Evolutionary conservation across 2,113 vertebrate genomes (phyloP), one percentile per base, ranked within the genome.

Genomic region (Cacatua alba): DNA sequence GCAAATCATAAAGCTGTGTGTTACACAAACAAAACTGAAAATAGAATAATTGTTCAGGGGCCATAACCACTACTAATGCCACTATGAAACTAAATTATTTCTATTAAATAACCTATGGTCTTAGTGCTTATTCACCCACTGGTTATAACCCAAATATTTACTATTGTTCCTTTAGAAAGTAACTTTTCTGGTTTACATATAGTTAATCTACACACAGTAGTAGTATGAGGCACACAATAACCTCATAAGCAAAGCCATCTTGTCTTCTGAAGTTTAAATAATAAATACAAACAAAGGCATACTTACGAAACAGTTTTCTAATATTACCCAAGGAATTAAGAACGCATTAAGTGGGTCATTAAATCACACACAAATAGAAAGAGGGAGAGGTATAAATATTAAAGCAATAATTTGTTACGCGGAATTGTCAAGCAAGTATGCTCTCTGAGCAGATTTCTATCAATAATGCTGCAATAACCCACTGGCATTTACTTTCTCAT

Each of bases 251-350:
- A 92, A 67, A 82, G 12, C 1, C 26, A 41, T 75, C 18, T 53
- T 91, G 39, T 92, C 29, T 39, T 26, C 43, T 63, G 62, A 49
- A 92, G 26, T 85, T 96, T 90, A 93, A 97, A 91, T 62, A 86
- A 16, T 48, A 80, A 79, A 33, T 79, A 78, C 44, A 75, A 97
- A 92, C 14, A 64, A 63, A 90, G 7, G 4, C 24, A 82, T 80
- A 82, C 46, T 92, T 95, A 71, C 80, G n/a, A 90, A 96, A 94
- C 23, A 93, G 23, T 90, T 92, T 95, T 97, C 25, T 90, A 95
- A 17, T 89, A 95, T 88, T 85, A 94, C n/a, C 35, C 75, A 71
- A 92, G 85, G 84, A 94, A 91, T 94, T 92, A 94, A 11, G 53
- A 94, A 78, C 48, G 65, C 81, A 29, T 86, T 93, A 95, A 96